Conservation (phyloP, 2,888 invertebrate species). For the Netelia virgata region DNA sequence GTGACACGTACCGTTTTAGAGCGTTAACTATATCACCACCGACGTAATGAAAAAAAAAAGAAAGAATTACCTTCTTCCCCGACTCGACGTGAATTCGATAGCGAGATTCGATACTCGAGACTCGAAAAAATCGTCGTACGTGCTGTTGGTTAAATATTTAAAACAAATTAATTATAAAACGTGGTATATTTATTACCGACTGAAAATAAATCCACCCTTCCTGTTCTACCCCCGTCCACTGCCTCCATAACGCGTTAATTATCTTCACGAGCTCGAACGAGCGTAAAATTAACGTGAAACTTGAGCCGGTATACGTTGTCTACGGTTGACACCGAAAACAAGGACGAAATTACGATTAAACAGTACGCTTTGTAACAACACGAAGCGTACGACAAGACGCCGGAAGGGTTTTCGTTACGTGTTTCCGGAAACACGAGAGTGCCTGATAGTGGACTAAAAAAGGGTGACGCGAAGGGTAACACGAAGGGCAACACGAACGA, state of each 20-base stretch:
- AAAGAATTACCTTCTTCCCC: no score
- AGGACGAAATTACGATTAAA: conserved; percentile 1
- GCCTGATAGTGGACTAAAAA: neutral
- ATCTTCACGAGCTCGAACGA: neutral
- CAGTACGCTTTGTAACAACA: neutral
- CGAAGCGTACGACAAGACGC: neutral
- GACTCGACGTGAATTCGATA: neutral
- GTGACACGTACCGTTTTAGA: conserved; percentile 33
- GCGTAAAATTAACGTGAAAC: neutral
- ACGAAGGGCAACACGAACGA: neutral
- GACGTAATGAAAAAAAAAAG: conserved; percentile 39
- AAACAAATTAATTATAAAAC: no score
- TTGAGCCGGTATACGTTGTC: neutral
- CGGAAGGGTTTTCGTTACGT: conserved; percentile 20
- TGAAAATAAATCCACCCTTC: no score
- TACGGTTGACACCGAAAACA: neutral
- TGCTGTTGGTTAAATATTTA: no score
- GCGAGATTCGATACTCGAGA: conserved; percentile 26
- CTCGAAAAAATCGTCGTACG: no score
- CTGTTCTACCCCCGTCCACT: no score
- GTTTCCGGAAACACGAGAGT: conserved; percentile 21
- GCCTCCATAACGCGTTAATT: neutral
- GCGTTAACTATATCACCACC: conserved; percentile 13
- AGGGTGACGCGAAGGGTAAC: neutral
- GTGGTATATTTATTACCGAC: no score